Base-by-base conservation (phyloP, 23 tunicate species). In the Pegea sp. region DNA sequence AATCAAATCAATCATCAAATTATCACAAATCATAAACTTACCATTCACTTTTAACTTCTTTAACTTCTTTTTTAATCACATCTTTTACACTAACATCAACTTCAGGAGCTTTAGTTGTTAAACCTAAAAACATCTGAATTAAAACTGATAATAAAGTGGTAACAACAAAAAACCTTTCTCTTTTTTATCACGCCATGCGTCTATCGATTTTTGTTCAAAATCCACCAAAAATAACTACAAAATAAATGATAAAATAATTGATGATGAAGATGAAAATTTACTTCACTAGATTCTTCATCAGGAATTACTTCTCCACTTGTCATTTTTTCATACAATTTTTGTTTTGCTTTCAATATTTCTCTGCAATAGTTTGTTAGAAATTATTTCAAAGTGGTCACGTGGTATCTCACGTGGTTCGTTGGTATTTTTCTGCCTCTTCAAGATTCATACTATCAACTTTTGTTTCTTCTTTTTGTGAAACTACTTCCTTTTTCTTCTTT, bases 171-270 rank as follows among this genome's bases (percentile, higher is more conserved):
- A 3, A 74, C 72, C 60, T 67, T 62, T 68, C 31, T 67, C 68
- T 46, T 44, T 43, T 25, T 62, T 77, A 1, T 56, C 65, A 42
- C 71, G 62, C 76, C 95, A 69, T n/a, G 81, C 81, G 50, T 73
- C 95, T 18, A 84, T 63, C 5, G 95, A 68, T 56, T 84, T 84
- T 32, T 84, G 80, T 33, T 84, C 95, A 63, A 84, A 84, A 58
- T 84, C 95, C 24, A 84, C 95, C 29, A 84, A 61, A 57, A 84
- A 84, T 42, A 61, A 30, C 88, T 74, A 26, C n/a, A n/a, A n/a
- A n/a, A n/a, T n/a, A n/a, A n/a, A n/a, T n/a, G n/a, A n/a, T n/a
- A n/a, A n/a, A n/a, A n/a, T n/a, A n/a, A n/a, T n/a, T n/a, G n/a
- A n/a, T n/a, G n/a, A n/a, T n/a, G n/a, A 38, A 8, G 16, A 38